Percentiles rank a stretch among this genome's conserved stretches.
Evolutionary conservation across 2,888 invertebrate species (phyloP).

Genomic region (Cheilosia soror): DNA sequence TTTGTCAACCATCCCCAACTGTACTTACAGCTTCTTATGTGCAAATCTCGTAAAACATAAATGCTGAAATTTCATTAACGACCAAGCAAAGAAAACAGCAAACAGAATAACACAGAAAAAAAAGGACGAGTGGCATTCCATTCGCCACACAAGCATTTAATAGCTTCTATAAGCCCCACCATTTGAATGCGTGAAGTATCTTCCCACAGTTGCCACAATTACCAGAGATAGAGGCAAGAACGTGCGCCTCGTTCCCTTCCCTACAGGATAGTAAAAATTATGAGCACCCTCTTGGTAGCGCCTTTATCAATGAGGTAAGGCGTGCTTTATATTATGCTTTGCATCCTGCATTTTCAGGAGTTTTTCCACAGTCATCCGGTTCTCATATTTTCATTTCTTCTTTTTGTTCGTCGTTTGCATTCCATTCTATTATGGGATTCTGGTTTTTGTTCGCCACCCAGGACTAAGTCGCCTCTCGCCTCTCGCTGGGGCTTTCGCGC

Average conservation of each 20-base stretch:
- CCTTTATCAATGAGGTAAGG: constrained; percentile 57
- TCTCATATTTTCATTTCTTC: constrained; percentile 48
- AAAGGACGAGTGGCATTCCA: constrained; percentile 47
- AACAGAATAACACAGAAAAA: constrained; percentile 29
- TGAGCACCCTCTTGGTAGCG: constrained; percentile 37
- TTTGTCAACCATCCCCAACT: neutral
- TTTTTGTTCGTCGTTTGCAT: constrained; percentile 52
- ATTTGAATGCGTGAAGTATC: constrained; percentile 72
- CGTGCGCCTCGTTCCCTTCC: constrained; percentile 34
- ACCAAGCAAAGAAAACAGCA: constrained; percentile 26
- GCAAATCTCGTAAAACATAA: constrained; percentile 66
- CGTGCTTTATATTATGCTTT: constrained; percentile 68
- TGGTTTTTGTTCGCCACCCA: constrained; percentile 61
- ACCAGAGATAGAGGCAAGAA: constrained; percentile 63
- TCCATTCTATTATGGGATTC: constrained; percentile 70
- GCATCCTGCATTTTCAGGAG: constrained; percentile 61
- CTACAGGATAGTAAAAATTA: constrained; percentile 65
- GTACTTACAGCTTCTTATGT: constrained; percentile 46
- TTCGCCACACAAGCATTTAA: constrained; percentile 67
- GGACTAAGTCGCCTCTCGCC: constrained; percentile 58
- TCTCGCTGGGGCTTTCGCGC: constrained; percentile 26
- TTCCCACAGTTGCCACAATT: constrained; percentile 66
- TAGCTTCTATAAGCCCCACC: constrained; percentile 63
- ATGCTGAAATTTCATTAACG: constrained; percentile 73
- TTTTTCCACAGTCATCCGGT: constrained; percentile 54